Base-by-base conservation (phyloP, 2,888 invertebrate genomes). In the Parelbella ahira region DNA sequence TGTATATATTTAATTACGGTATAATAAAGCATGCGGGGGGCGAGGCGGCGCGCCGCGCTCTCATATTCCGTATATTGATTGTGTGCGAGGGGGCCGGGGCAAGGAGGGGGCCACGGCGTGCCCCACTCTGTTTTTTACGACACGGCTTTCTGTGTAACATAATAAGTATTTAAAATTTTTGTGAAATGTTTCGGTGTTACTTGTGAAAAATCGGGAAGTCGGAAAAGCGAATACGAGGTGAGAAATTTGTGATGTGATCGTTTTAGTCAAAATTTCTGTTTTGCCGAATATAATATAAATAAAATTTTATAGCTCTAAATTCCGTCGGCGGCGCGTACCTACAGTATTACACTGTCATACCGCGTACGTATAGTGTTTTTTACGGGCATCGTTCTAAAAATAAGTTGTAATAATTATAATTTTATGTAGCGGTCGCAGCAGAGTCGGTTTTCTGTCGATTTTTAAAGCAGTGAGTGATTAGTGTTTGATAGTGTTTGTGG, bases 51-150 rank as follows among this genome's bases (percentile, higher is more conserved):
- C 83, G 83, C 81, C 81, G 81, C 84, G 84, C 87, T 84, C 86
- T 83, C 86, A 84, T 87, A 86, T 86, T 86, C 87, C 86, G 87
- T 87, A 87, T 87, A 87, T 87, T 87, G 87, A 87, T 87, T 87
- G 87, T 84, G 87, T 81, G 86, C 86, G 87, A 83, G 86, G 87
- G 84, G 83, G 83, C 79, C 77, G 82, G 82, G 66, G 83, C 76
- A 68, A 73, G 79, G 79, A 84, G 80, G 86, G 86, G 88, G 86
- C 87, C 84, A 77, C 84, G 82, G 80, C 86, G 88, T 86, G 87
- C 86, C 88, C 88, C 88, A 88, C 86, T 88, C 87, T 87, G 86
- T 86, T 87, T 88, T 88, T 88, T 88, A 88, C 88, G 88, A 87
- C 87, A 88, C 87, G 83, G 87, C 87, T 87, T 87, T 88, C 86